Base-by-base conservation (phyloP, 1,140 invertebrate genomes). In the Hydropsyche tenuis region DNA sequence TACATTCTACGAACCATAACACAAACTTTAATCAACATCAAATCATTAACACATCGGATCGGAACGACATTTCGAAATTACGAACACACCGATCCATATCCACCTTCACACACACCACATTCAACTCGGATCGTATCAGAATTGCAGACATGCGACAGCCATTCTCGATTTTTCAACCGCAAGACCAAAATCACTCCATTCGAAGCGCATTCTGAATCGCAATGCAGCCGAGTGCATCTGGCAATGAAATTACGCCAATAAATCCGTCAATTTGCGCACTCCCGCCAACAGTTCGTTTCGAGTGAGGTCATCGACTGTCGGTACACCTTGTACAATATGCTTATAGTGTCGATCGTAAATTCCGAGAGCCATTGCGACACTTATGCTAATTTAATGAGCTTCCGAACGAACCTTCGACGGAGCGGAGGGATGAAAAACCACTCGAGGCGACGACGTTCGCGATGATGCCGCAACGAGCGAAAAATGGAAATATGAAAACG, bases 381-480 rank as follows among this genome's bases (percentile, higher is more conserved):
- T 70, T 70, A 56, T 70, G 68, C 23, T 70, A 70, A 70, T 70
- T 45, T 70, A 56, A 70, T 56, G 68, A 70, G 68, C 51, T 14
- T 23, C 48, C n/a, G 27, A 56, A 56, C 42, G 18, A 46, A 45
- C 3, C 2, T 48, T 46, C 20, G 43, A 68, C 37, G 9, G 37
- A n/a, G 6, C 12, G 5, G 12, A 62, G 20, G 23, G 23, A 62
- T 25, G 18, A 22, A 16, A 12, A 12, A 22, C 18, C 14, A 20
- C 46, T 51, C 14, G 4, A 20, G 30, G 3, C 14, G 14, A 4
- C 4, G 46, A 51, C 46, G 46, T 4, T 51, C 6, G 12, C 6
- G 23, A 37, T 5, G n/a, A 62, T 23, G 56, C 30, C 56, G 20
- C 56, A 16, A 22, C 18, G 23, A 62, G 56, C 56, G 22, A 62